A percentile compares a stretch with the other conserved stretches of the same genome.
phyloP scores from a whole-genome alignment of 2,113 vertebrate species.

The Octodon degus region DNA sequence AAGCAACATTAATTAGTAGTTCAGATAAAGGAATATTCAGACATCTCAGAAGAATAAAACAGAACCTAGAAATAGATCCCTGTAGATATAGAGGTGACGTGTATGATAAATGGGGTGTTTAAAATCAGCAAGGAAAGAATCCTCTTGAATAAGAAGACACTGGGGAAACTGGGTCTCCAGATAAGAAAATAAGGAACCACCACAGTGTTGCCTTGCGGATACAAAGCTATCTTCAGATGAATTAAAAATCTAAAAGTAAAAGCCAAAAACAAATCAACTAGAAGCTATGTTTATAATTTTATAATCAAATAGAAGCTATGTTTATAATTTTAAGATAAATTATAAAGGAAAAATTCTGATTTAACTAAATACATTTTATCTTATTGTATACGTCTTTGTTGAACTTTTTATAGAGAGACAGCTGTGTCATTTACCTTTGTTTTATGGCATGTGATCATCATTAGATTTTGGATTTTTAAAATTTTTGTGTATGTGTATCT shows the following conservation, averaged over 20 bases:
- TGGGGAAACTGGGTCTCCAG: neutral
- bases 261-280: neutral
- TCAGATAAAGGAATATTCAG: constrained; percentile 29
- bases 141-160: neutral
- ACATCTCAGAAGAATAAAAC: constrained; percentile 36
- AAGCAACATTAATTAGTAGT: constrained; percentile 5
- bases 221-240: constrained; percentile 15
- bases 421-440: neutral
- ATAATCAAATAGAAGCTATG: too few relatives aligned
- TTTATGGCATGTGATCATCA: neutral
- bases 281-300: neutral
- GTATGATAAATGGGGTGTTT: neutral
- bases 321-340: constrained; percentile 1
- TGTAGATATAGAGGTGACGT: neutral
- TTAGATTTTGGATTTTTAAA: neutral
- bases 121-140: neutral
- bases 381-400: neutral
- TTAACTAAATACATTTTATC: neutral
- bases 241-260: constrained; percentile 44
- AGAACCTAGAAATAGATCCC: constrained; percentile 40
- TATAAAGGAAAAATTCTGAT: constrained; percentile 37
- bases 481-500: neutral
- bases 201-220: neutral
- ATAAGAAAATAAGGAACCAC: neutral
- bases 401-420: neutral